Base-by-base conservation (phyloP, 1,140 invertebrate genomes). In the Adoxophyes honmai region DNA sequence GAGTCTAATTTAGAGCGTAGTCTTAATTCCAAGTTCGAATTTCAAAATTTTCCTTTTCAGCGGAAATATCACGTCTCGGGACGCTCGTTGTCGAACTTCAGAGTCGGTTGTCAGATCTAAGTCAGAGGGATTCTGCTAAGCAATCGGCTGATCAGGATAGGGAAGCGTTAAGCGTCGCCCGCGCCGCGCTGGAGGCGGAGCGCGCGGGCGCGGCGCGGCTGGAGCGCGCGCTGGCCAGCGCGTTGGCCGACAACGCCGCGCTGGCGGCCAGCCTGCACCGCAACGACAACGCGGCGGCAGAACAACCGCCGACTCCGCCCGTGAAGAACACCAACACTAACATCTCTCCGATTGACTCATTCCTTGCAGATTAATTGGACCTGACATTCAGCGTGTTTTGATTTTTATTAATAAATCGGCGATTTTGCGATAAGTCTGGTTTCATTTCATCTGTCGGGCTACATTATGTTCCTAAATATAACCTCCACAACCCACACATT, bases 281-380 rank as follows among this genome's bases (percentile, higher is more conserved):
- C 5, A 56, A 14, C 14, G 78, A 84, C 34, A 77, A 76, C 16
- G 64, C 38, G 36, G 14, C 60, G 3, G 28, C 34, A 16, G 14
- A 38, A 6, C 55, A 51, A n/a, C 39, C 58, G 8, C 52, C 59
- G 0, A 35, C 60, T 11, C 48, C 42, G 6, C 44, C 2, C 52
- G 39, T 14, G 64, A 60, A 53, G 52, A 34, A n/a, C 8, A 38
- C 42, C 7, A 18, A 48, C 36, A 70, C 74, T 0, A 71, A 77
- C 39, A 70, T 80, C 44, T 75, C 67, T 55, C 73, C 80, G 0
- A 78, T 86, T 36, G 80, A 85, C 39, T 81, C 68, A 4, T 86
- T 86, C 55, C 70, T 86, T 56, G 81, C 79, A 48, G 78, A 85
- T 35, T 83, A 70, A 72, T 28, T 28, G 6, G 6, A 28, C n/a